Base-by-base conservation (phyloP, 2,888 invertebrate species). In the Amblyjoppa fuscipennis region DNA sequence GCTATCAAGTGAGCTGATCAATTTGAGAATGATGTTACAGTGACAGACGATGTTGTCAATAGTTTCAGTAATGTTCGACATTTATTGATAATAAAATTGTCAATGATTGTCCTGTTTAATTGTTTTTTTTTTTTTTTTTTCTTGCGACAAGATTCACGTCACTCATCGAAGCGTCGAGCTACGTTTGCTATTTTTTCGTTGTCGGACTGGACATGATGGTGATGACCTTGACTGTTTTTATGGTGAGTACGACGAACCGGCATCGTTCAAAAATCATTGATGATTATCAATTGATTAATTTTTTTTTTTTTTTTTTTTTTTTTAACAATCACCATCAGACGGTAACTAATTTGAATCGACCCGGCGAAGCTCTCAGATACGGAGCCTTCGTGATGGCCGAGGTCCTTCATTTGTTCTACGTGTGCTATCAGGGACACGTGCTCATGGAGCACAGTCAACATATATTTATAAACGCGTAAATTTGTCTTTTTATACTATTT, bases 161-260 rank as follows among this genome's bases (percentile, higher is more conserved):
- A 2, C 70, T 85, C 7, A 69, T 87, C 16, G 84, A 87, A 56
- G 79, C 83, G 28, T 56, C 81, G 9, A 25, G 38, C 13, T 56
- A 73, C n/a, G 9, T 56, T 51, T 77, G 53, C n/a, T 86, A 70
- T 38, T 59, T 86, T 3, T 61, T 87, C 16, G 75, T 77, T 20
- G 28, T 86, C 13, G 75, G 66, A 41, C 25, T 73, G 4, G 79
- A 79, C 28, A 78, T 76, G 53, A n/a, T 84, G 11, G 76, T 79
- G 31, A 84, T 87, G 16, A 87, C 87, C n/a, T 20, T 86, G 28
- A 86, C 86, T 3, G 87, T 85, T 1, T 86, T 76, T 16, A 82
- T 86, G 81, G 87, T 87, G 28, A 80, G 79, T 84, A 28, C 0
- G 7, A 38, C 38, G 38, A 34, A 71, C 34, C 20, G 20, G 5